These are phyloP conservation scores for Eustalomyia histrio DNA, from an alignment of 2,888 invertebrate species.

Conservation along the genomic window DNA sequence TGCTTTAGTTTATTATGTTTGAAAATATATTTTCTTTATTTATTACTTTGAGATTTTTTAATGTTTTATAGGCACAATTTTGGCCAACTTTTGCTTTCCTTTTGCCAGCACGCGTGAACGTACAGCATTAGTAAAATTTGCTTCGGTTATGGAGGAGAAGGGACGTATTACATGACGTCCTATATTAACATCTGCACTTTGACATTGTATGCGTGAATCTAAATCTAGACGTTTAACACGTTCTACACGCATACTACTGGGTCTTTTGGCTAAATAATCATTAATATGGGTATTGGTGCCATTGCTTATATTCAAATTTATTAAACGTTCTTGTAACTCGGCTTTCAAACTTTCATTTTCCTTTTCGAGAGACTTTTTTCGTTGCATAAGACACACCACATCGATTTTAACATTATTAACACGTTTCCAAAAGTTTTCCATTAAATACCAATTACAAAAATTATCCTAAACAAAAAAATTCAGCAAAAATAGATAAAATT, in stretches of 20 bases:
- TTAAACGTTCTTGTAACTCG: constrained; percentile 83
- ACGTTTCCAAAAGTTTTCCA: constrained; percentile 86
- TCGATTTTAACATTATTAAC: constrained; percentile 82
- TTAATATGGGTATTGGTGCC: constrained; percentile 76
- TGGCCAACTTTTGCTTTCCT: constrained; percentile 71
- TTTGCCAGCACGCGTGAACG: constrained; percentile 74
- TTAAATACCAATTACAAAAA: constrained; percentile 81
- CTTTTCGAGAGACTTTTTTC: constrained; percentile 77
- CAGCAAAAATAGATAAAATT: neutral
- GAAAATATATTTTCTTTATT: neutral
- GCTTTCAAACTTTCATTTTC: constrained; percentile 85
- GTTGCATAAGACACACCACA: constrained; percentile 80
- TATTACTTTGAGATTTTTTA: constrained; percentile 26
- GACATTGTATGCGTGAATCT: constrained; percentile 69
- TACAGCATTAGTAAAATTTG: constrained; percentile 82
- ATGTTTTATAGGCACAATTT: constrained; percentile 68
- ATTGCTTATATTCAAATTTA: constrained; percentile 81
- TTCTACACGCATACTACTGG: constrained; percentile 78
- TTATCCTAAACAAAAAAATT: constrained; percentile 75
- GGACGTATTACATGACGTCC: constrained; percentile 55
- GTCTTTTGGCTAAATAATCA: constrained; percentile 75
- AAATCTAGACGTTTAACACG: constrained; percentile 73
- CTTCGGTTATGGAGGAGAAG: constrained; percentile 80
- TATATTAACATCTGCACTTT: constrained; percentile 67
- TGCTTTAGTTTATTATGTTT: constrained; percentile 3